A percentile compares a stretch with the other conserved stretches of the same genome.
These are phyloP conservation scores for Cephus pulcher DNA, from an alignment of 2,888 invertebrate species.

Conservation along the genomic window DNA sequence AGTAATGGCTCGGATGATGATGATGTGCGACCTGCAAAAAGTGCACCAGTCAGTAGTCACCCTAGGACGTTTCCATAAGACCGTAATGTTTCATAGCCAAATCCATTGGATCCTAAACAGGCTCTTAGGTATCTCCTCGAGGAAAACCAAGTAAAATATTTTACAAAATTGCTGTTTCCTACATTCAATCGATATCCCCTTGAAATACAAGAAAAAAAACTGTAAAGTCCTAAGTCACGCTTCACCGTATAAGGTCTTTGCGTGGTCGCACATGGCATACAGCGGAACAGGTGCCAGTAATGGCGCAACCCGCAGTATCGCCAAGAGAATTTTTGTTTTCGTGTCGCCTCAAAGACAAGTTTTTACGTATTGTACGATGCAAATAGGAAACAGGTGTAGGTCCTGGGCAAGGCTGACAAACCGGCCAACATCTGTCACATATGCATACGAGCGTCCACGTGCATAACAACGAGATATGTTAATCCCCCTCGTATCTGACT, in stretches of 20 bases:
- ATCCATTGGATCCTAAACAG: not conserved
- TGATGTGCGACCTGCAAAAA: slow-evolving; percentile 51
- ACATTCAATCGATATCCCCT: not conserved
- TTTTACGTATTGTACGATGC: slow-evolving; percentile 18
- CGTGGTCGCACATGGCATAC: not conserved
- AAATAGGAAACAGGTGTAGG: slow-evolving; percentile 38
- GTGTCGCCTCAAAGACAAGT: slow-evolving; percentile 6
- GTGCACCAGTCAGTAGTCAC: not conserved
- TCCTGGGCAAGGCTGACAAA: slow-evolving; percentile 13
- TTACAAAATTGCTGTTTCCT: not conserved
- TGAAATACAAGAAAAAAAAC: not conserved
- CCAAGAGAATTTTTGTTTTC: not conserved
- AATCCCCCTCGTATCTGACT: slow-evolving; percentile 19
- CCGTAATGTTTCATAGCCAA: not conserved
- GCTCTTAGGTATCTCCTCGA: not conserved
- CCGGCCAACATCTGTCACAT: slow-evolving; percentile 34
- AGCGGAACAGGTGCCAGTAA: not conserved
- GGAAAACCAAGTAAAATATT: not conserved
- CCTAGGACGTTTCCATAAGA: not conserved
- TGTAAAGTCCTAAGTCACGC: not conserved
- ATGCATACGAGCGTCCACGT: slow-evolving; percentile 20
- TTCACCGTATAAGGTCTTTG: not conserved
- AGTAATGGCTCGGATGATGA: slow-evolving; percentile 57
- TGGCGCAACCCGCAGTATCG: not conserved
- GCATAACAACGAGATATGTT: slow-evolving; percentile 38